Evolutionary conservation across 1,140 invertebrate genomes (phyloP).

Genomic region (Branchinecta lynchi): DNA sequence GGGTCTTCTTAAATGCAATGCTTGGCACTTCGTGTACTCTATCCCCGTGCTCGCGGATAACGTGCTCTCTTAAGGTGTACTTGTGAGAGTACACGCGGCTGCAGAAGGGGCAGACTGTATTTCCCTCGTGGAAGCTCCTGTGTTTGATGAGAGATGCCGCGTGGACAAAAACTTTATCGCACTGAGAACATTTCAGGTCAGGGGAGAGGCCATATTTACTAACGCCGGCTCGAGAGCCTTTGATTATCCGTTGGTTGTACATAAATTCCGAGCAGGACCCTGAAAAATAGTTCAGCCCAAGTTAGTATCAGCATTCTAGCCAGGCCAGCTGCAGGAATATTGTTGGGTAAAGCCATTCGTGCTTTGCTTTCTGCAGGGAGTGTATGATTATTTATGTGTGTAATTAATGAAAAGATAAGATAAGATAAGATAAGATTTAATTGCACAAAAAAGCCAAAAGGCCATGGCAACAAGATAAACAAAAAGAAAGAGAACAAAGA

Average conservation of each 20-base stretch:
- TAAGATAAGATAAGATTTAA: no score
- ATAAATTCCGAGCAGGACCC: neutral
- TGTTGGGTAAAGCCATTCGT: no score
- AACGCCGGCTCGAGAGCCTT: neutral
- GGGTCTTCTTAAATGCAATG: neutral
- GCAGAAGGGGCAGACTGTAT: neutral
- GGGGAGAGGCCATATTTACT: conserved; percentile 3
- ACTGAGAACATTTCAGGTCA: neutral
- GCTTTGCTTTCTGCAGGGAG: no score
- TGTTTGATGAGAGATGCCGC: neutral
- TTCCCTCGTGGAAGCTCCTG: neutral
- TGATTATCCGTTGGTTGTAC: neutral
- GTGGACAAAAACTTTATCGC: conserved; percentile 7
- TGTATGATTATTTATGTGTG: no score
- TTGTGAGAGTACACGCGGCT: neutral
- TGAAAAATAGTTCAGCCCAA: no score
- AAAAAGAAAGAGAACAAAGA: no score
- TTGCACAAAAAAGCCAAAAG: no score
- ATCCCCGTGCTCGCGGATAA: neutral
- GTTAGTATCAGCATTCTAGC: no score
- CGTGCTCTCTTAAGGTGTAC: neutral
- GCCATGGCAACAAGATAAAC: no score
- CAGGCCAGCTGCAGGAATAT: no score
- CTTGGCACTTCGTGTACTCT: conserved; percentile 3
- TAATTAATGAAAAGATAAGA: no score